Evolutionary conservation across 2,888 invertebrate species (phyloP).

Genomic region (Polyploca ridens): DNA sequence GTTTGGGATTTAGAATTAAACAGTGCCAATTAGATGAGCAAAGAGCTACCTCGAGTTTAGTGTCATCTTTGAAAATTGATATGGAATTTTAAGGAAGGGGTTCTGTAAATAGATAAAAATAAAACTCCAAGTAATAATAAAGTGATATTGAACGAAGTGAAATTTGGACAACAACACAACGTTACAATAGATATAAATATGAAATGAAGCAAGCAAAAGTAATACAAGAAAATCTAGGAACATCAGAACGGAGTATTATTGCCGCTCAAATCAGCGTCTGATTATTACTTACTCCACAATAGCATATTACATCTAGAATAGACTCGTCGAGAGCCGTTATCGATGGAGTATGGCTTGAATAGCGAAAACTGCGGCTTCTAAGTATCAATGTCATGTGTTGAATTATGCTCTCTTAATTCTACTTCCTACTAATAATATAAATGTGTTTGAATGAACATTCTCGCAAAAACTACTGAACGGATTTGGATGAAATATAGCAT

Average conservation of each 20-base stretch:
- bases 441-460: too few relatives aligned
- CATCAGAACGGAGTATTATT: slow-evolving; percentile 26
- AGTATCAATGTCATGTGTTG: background rate
- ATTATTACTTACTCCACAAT: slow-evolving; percentile 66
- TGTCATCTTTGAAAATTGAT: background rate
- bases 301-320: slow-evolving; percentile 65
- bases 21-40: slow-evolving; percentile 51
- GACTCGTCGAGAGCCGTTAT: slow-evolving; percentile 65
- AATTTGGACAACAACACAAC: too few relatives aligned
- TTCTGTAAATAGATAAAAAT: too few relatives aligned
- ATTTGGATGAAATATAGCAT: too few relatives aligned
- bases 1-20: slow-evolving; percentile 47
- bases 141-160: too few relatives aligned
- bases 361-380: slow-evolving; percentile 25
- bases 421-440: too few relatives aligned
- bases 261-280: slow-evolving; percentile 37
- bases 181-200: background rate
- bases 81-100: too few relatives aligned
- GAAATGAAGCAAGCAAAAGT: background rate
- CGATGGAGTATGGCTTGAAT: slow-evolving; percentile 35
- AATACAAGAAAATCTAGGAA: background rate
- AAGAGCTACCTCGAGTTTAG: slow-evolving; percentile 25
- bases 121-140: too few relatives aligned
- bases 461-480: too few relatives aligned
- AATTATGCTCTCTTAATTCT: background rate